A percentile compares a stretch with the other conserved stretches of the same genome.
phyloP scores from a whole-genome alignment of 2,888 invertebrate genomes.

The Trachelus troglodyta region DNA sequence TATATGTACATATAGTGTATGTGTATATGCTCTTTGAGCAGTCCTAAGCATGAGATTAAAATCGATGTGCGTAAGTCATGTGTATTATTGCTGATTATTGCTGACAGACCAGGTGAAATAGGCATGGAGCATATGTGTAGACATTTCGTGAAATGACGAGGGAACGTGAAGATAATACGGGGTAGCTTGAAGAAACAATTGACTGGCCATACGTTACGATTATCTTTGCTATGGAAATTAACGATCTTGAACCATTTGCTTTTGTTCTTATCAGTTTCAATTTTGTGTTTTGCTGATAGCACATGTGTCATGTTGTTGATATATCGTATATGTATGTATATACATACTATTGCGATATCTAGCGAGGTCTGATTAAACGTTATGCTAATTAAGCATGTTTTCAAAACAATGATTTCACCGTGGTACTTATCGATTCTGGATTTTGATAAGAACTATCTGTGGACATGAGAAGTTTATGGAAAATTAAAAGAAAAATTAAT shows the following conservation, averaged over 20 bases:
- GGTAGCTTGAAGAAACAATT: not conserved
- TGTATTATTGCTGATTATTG: not conserved
- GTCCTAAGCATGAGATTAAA: not conserved
- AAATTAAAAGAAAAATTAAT: not conserved
- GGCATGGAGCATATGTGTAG: not conserved
- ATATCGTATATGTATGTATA: not conserved
- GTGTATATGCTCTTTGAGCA: not conserved
- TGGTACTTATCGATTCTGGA: not conserved
- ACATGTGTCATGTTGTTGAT: not conserved
- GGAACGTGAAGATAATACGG: not conserved
- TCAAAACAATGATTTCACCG: not conserved
- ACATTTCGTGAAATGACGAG: not conserved
- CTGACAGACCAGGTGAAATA: not conserved
- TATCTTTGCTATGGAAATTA: not conserved
- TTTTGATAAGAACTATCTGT: not conserved
- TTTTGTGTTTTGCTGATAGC: not conserved
- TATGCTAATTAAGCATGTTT: conserved; percentile 5
- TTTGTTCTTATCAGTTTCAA: not conserved
- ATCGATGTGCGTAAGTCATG: not conserved
- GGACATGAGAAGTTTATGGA: not conserved
- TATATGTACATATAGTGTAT: not conserved
- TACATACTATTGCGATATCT: not conserved
- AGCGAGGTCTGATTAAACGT: conserved; percentile 9
- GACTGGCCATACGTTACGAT: not conserved
- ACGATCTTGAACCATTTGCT: not conserved